phyloP scores from a whole-genome alignment of 2,113 vertebrate genomes.

The Empidonax traillii region DNA sequence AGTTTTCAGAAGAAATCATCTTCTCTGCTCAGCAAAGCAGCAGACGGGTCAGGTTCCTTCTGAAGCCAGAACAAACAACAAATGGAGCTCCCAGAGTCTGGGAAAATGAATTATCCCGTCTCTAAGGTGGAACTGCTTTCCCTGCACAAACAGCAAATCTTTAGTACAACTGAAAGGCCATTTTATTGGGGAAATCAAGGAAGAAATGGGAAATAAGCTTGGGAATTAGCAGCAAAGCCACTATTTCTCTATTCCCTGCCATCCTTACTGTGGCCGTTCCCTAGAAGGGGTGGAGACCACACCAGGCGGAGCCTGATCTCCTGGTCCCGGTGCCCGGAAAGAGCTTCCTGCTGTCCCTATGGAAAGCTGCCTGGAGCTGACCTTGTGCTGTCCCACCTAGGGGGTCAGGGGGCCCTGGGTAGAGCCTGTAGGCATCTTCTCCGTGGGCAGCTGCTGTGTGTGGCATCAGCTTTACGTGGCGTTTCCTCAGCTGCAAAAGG shows the following conservation, averaged over 20 bases:
- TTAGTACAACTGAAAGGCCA: not conserved
- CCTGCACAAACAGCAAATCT: not conserved
- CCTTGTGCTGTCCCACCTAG: rapidly evolving
- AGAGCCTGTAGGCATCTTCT: not conserved
- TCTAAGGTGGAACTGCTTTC: not conserved
- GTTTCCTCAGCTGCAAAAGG: not conserved
- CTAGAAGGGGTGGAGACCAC: not conserved
- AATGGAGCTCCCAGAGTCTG: not conserved
- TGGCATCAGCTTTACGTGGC: not conserved
- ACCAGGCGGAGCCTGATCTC: not conserved
- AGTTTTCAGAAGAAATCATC: slow-evolving; percentile 21
- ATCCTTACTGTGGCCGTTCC: not conserved
- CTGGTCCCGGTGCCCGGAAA: not conserved
- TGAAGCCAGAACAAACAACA: slow-evolving; percentile 24
- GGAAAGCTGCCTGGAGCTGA: not conserved
- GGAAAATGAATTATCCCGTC: not conserved
- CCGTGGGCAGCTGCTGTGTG: not conserved
- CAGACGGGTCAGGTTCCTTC: not conserved
- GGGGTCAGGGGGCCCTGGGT: rapidly evolving
- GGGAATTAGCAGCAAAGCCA: not conserved
- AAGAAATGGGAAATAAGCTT: not conserved
- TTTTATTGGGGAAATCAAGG: not conserved
- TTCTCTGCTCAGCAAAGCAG: not conserved
- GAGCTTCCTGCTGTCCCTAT: not conserved
- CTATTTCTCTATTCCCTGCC: not conserved